Conservation (phyloP, 1,140 invertebrate genomes). For the Rhopalosiphum padi region DNA sequence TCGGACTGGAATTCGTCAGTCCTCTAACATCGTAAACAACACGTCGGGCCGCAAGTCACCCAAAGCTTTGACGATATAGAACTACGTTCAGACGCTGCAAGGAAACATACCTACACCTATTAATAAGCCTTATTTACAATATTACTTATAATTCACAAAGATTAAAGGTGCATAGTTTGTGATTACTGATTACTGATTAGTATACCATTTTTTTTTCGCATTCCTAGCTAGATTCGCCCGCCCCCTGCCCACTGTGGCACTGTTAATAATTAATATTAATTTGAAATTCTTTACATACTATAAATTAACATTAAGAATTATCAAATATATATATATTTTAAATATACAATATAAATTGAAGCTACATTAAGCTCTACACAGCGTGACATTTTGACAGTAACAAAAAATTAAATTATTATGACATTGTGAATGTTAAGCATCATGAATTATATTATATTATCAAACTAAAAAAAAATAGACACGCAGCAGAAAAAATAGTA, state of each 20-base stretch:
- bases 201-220: neutral
- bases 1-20: too few species aligned
- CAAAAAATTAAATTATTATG: neutral
- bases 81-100: too few species aligned
- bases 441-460: neutral
- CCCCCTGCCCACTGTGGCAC: too few species aligned
- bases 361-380: neutral
- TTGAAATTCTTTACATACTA: neutral
- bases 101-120: too few species aligned
- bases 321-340: neutral
- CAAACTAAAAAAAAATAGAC: neutral
- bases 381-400: neutral
- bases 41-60: too few species aligned
- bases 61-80: too few species aligned
- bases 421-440: neutral
- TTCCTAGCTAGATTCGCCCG: neutral
- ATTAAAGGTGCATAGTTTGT: too few species aligned
- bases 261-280: neutral
- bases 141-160: too few species aligned
- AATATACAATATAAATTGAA: neutral
- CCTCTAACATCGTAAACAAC: too few species aligned
- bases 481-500: neutral
- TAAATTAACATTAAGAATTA: neutral
- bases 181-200: neutral
- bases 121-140: too few species aligned